phyloP scores from a whole-genome alignment of 2,888 invertebrate genomes.

The Pristionchus arcanus region DNA sequence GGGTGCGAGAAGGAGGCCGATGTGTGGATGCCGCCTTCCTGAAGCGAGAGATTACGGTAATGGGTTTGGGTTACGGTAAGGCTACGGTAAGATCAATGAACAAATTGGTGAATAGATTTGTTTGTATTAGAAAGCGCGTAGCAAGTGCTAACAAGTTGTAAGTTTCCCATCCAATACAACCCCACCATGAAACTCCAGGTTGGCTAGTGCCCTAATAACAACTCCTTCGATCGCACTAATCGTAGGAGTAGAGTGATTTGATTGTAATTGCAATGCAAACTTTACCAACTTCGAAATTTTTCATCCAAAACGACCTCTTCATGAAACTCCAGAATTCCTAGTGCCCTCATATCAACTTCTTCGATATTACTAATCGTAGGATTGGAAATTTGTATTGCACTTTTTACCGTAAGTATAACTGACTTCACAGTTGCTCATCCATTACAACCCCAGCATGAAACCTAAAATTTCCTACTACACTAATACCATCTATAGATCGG shows the following conservation, averaged over 20 bases:
- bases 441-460: too few relatives aligned
- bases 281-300: too few relatives aligned
- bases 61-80: background rate
- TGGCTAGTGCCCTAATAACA: too few relatives aligned
- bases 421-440: too few relatives aligned
- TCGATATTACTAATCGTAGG: too few relatives aligned
- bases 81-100: background rate
- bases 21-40: background rate
- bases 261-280: too few relatives aligned
- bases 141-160: background rate
- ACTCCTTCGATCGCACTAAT: too few relatives aligned
- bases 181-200: background rate
- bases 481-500: background rate
- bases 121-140: background rate
- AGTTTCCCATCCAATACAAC: background rate
- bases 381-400: too few relatives aligned
- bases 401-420: too few relatives aligned
- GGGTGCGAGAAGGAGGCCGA: constrained; percentile 41
- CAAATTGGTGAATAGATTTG: background rate
- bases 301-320: background rate
- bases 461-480: too few relatives aligned
- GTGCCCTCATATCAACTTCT: background rate
- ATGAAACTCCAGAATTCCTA: background rate
- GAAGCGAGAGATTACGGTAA: constrained; percentile 11
- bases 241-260: too few relatives aligned